These are phyloP conservation scores for Phocides pigmalion DNA, from an alignment of 1,140 invertebrate genomes.

Conservation along the genomic window DNA sequence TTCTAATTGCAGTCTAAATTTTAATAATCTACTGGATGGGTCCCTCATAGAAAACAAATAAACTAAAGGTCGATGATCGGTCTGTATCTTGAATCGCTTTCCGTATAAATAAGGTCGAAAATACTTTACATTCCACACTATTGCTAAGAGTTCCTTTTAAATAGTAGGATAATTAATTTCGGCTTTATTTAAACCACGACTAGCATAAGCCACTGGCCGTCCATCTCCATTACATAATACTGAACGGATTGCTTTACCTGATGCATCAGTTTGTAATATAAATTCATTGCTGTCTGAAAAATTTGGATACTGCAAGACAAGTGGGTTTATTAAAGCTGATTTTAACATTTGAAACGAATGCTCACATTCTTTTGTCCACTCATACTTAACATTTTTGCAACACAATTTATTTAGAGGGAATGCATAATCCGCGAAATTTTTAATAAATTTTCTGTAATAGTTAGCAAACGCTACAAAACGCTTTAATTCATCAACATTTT, in stretches of 20 bases:
- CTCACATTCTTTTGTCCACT: background rate
- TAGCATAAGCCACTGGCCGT: conserved; percentile 25
- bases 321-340: background rate
- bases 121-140: conserved; percentile 17
- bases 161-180: conserved; percentile 27
- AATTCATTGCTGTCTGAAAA: conserved; percentile 2
- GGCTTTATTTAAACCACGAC: conserved; percentile 25
- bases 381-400: background rate
- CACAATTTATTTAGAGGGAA: background rate
- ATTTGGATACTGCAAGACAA: background rate
- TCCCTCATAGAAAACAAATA: conserved; percentile 6
- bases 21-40: conserved; percentile 3
- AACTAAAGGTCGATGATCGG: conserved; percentile 2
- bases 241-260: background rate
- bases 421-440: background rate
- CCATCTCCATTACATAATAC: conserved; percentile 24
- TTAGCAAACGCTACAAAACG: conserved; percentile 5
- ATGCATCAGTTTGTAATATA: conserved; percentile 1
- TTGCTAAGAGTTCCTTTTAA: conserved; percentile 28
- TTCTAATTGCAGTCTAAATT: conserved; percentile 1
- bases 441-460: conserved; percentile 7
- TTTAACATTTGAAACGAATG: background rate
- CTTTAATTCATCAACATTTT: conserved; percentile 2
- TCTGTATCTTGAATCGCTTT: conserved; percentile 3
- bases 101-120: conserved; percentile 17